These are phyloP conservation scores for Molorchus minor DNA, from an alignment of 2,888 invertebrate species.

Conservation along the genomic window DNA sequence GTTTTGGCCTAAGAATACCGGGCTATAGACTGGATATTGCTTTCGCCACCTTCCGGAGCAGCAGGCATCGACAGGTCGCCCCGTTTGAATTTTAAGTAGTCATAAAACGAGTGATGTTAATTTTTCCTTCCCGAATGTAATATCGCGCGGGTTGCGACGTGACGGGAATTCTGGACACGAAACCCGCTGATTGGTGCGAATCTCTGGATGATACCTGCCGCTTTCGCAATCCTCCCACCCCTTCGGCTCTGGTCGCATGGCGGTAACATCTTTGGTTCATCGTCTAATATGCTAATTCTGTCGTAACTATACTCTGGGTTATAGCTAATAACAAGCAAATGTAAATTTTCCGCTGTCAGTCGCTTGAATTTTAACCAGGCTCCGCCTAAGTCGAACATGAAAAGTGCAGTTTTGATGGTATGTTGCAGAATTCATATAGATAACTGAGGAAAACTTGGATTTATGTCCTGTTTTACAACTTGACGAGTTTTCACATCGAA, in stretches of 20 bases:
- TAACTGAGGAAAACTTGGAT: no score
- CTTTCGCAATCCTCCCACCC: slow-evolving; percentile 33
- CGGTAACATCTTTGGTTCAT: slow-evolving; percentile 46
- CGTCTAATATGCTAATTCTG: slow-evolving; percentile 53
- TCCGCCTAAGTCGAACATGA: slow-evolving; percentile 5
- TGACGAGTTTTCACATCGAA: no score
- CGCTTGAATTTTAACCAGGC: slow-evolving; percentile 39
- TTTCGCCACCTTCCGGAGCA: slow-evolving; percentile 40
- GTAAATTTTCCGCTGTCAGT: slow-evolving; percentile 44
- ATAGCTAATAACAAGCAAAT: slow-evolving; percentile 53
- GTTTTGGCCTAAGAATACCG: no score
- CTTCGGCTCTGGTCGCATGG: slow-evolving; percentile 10
- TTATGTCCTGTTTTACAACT: no score
- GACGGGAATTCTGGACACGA: slow-evolving; percentile 46
- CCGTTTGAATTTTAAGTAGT: slow-evolving; percentile 59
- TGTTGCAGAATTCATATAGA: no score
- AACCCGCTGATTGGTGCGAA: slow-evolving; percentile 50
- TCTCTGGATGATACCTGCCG: slow-evolving; percentile 46
- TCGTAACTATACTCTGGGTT: slow-evolving; percentile 51
- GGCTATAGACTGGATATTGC: slow-evolving; percentile 31
- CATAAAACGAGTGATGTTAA: slow-evolving; percentile 64
- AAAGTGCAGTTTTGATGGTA: slow-evolving; percentile 8
- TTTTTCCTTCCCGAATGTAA: slow-evolving; percentile 62
- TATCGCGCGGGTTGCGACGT: slow-evolving; percentile 56
- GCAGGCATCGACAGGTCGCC: slow-evolving; percentile 44